phyloP scores from a whole-genome alignment of 2,797 vertebrate species.

The Sciaenops ocellatus region DNA sequence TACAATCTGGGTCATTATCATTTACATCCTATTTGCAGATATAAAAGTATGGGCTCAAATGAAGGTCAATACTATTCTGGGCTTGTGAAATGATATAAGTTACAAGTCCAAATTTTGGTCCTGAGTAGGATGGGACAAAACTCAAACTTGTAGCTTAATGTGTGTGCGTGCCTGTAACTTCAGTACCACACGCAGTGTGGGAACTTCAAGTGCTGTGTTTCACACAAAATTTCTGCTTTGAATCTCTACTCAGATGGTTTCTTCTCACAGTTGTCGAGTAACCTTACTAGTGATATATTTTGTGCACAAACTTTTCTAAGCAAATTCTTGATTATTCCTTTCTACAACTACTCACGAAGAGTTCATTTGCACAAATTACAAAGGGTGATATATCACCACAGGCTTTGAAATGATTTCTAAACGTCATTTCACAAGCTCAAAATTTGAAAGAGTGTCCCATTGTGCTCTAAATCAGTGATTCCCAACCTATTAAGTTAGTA shows the following conservation, averaged over 20 bases:
- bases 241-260: not conserved
- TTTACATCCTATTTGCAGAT: constrained; percentile 7
- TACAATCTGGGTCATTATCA: not conserved
- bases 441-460: too few species aligned
- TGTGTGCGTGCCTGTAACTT: not conserved
- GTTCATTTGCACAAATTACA: too few species aligned
- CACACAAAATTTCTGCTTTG: not conserved
- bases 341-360: too few species aligned
- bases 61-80: not conserved
- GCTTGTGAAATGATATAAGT: not conserved
- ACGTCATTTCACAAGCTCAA: too few species aligned
- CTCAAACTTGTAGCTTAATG: not conserved
- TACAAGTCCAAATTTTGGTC: not conserved
- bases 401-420: not conserved
- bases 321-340: too few species aligned
- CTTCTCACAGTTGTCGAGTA: not conserved
- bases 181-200: not conserved
- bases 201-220: not conserved
- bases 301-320: too few species aligned
- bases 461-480: too few species aligned
- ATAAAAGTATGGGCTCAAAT: not conserved
- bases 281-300: not conserved
- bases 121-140: not conserved
- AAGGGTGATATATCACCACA: not conserved
- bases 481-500: too few species aligned